These are phyloP conservation scores for Menura novaehollandiae DNA, from an alignment of 2,113 vertebrate species.

Conservation along the genomic window DNA sequence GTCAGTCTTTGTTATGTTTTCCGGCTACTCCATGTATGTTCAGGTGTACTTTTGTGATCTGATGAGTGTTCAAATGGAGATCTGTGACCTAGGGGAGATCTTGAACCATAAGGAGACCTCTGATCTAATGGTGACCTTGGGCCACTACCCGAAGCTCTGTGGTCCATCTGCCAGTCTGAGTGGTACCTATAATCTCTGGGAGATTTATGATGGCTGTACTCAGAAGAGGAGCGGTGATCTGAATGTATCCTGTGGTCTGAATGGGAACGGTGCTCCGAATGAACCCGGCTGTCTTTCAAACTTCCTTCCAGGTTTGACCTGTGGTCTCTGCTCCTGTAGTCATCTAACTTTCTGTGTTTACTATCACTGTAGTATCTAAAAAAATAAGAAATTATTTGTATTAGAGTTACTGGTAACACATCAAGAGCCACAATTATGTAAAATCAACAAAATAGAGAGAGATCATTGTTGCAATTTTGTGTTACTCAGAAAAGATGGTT, in stretches of 20 bases:
- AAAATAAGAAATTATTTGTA: not conserved
- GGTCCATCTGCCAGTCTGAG: conserved; percentile 94
- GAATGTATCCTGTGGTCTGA: conserved; percentile 83
- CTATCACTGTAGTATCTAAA: conserved; percentile 88
- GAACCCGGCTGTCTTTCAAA: conserved; percentile 81
- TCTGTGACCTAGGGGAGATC: conserved; percentile 84
- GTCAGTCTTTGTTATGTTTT: conserved; percentile 91
- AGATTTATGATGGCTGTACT: conserved; percentile 84
- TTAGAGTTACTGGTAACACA: not conserved
- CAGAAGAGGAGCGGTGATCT: conserved; percentile 78
- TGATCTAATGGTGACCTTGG: conserved; percentile 90
- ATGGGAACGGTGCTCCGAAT: conserved; percentile 79
- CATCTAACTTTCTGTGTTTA: conserved; percentile 93
- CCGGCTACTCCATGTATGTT: conserved; percentile 93
- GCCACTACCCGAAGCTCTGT: conserved; percentile 85
- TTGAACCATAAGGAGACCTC: conserved; percentile 89
- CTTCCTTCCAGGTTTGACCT: conserved; percentile 79
- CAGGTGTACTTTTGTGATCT: conserved; percentile 95
- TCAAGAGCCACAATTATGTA: not conserved
- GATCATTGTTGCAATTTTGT: not conserved
- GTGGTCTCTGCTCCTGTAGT: conserved; percentile 88
- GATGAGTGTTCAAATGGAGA: conserved; percentile 94
- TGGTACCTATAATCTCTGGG: conserved; percentile 91
- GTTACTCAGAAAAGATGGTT: not conserved
- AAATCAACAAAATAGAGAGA: not conserved